Conservation (phyloP, 2,888 invertebrate species). For the Cabera pusaria region DNA sequence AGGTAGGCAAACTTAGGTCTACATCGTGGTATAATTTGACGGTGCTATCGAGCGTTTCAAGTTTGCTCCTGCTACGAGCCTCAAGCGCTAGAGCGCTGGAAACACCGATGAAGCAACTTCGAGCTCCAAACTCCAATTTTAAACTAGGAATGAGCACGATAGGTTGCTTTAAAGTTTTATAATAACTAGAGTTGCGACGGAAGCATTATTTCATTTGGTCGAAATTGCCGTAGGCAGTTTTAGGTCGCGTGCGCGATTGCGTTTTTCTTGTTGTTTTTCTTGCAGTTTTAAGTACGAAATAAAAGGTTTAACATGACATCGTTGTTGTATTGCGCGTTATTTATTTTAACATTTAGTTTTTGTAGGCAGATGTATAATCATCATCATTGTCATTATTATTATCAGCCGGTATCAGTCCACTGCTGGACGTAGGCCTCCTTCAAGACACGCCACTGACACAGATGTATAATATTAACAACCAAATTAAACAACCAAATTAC, state of each 20-base stretch:
- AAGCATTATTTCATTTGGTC: conserved; percentile 33
- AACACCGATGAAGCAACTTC: conserved; percentile 43
- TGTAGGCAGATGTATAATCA: no score
- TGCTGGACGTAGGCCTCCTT: no score
- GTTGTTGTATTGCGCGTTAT: no score
- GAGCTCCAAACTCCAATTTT: conserved; percentile 66
- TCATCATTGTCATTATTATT: no score
- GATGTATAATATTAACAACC: no score
- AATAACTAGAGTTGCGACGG: conserved; percentile 48
- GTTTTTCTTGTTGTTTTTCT: conserved; percentile 9
- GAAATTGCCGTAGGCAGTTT: conserved; percentile 10
- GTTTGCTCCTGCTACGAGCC: conserved; percentile 38
- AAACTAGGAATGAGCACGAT: conserved; percentile 60
- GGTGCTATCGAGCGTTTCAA: conserved; percentile 67
- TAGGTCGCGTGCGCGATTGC: conserved; percentile 7
- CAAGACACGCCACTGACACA: no score
- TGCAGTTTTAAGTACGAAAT: no score
- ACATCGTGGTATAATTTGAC: conserved; percentile 66
- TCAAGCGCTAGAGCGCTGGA: conserved; percentile 41
- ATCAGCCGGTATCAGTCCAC: no score
- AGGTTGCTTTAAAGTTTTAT: conserved; percentile 57
- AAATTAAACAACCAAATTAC: no score
- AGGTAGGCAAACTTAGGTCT: conserved; percentile 13
- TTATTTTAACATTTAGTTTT: no score
- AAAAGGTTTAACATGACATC: no score